phyloP scores from a whole-genome alignment of 2,888 invertebrate genomes.

The Allophyes oxyacanthae region DNA sequence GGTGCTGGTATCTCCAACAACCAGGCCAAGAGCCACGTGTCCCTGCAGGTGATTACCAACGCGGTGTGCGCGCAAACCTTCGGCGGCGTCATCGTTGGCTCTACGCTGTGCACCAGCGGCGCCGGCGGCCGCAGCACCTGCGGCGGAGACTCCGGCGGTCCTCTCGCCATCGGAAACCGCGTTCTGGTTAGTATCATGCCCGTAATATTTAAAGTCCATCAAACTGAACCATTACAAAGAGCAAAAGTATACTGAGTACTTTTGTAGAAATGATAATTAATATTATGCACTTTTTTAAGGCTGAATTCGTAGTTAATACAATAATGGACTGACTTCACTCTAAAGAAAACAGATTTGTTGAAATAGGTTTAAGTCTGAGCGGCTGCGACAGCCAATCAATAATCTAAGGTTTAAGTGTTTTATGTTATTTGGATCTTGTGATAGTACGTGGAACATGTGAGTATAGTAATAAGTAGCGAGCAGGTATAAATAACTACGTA shows the following conservation, averaged over 20 bases:
- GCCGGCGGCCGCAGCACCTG: conserved; percentile 70
- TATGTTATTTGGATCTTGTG: no score
- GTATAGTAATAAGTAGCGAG: not conserved
- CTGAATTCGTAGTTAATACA: no score
- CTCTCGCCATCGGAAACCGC: conserved; percentile 62
- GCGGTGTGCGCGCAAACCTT: conserved; percentile 65
- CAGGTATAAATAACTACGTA: not conserved
- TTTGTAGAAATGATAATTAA: no score
- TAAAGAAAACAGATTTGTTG: no score
- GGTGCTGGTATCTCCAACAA: conserved; percentile 60
- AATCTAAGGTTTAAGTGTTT: no score
- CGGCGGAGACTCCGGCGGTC: conserved; percentile 77
- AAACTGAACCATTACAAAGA: not conserved
- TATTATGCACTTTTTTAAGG: no score
- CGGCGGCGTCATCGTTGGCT: conserved; percentile 57
- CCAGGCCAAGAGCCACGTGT: conserved; percentile 78
- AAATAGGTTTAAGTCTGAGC: no score
- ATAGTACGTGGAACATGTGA: not conserved
- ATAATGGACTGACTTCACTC: no score
- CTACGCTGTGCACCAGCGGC: conserved; percentile 73
- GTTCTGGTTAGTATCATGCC: conserved; percentile 54
- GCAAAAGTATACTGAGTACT: no score
- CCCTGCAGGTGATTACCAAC: conserved; percentile 77
- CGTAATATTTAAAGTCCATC: not conserved
- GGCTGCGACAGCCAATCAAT: no score